Base-by-base conservation (phyloP, 2,113 vertebrate genomes). In the Phainopepla nitens region DNA sequence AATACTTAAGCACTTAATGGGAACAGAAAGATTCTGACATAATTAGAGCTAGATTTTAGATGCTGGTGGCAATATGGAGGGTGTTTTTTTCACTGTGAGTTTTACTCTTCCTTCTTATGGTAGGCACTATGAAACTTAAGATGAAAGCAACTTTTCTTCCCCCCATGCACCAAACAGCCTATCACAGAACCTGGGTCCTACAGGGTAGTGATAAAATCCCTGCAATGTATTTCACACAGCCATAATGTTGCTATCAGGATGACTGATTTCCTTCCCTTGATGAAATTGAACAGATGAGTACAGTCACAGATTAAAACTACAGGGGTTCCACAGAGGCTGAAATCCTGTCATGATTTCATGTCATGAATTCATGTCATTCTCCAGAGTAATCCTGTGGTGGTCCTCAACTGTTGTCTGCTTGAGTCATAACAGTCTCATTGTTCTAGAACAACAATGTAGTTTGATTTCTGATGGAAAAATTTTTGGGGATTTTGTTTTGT, bases 371-470 rank as follows among this genome's bases (percentile, higher is more conserved):
- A 47, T 47, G 41, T 7, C 27, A 54, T 91, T 93, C 65, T 78
- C 33, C 33, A 71, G 47, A 20, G 49, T 68, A 24, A 78, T 70
- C 16, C 29, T 78, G 42, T 53, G 27, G 18, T 70, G 19, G 39
- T 66, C 44, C 42, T 22, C 35, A 71, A 24, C 6, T 29, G 10
- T 66, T 90, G n/a, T n/a, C n/a, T 45, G 8, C 27, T 78, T 58
- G 58, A 70, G 62, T 62, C 0, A 0, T 24, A 89, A 35, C 16
- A 36, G 16, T 29, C 28, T 44, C 4, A 0, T 3, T 75, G 39
- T 54, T 75, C 39, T 54, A 50, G 27, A 66, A 50, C 5, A 57
- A 8, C 5, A 53, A 4, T 4, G 18, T 73, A 33, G 10, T 53
- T 81, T 81, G 17, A 70, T 73, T 81, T 73, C 25, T 2, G 2